These are phyloP conservation scores for Oreochromis aureus DNA, from an alignment of 2,113 vertebrate genomes.

Conservation along the genomic window DNA sequence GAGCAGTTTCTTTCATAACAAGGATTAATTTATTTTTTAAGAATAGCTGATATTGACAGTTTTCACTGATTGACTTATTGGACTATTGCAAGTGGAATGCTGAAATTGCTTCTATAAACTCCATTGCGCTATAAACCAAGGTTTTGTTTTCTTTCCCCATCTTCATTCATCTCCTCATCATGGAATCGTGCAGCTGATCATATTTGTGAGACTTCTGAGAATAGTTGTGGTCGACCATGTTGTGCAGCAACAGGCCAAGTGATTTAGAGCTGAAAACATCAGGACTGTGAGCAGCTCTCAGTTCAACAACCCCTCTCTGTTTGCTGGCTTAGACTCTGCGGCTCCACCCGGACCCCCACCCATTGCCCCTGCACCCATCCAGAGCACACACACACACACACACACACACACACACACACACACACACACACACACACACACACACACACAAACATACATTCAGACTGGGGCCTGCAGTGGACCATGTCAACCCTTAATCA, in stretches of 20 bases:
- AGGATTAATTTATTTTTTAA: neutral
- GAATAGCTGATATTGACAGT: neutral
- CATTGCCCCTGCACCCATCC: neutral
- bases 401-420: neutral
- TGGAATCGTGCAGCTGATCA: neutral
- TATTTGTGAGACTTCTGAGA: slow-evolving; percentile 15
- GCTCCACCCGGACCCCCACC: slow-evolving; percentile 59
- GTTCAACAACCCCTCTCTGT: slow-evolving; percentile 43
- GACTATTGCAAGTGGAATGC: neutral
- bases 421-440: too few species aligned
- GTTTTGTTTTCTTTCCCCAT: neutral
- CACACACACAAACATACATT: neutral
- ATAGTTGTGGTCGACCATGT: slow-evolving; percentile 42
- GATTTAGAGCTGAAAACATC: slow-evolving; percentile 15
- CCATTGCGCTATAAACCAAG: neutral
- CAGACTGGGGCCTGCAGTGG: neutral
- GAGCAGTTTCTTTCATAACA: neutral
- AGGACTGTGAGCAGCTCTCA: neutral
- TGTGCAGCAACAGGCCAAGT: slow-evolving; percentile 1
- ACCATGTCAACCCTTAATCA: neutral
- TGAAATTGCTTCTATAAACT: neutral
- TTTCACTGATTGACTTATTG: neutral
- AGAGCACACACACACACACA: neutral
- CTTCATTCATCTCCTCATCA: neutral
- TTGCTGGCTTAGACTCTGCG: slow-evolving; percentile 52